phyloP scores from a whole-genome alignment of 2,113 vertebrate genomes.

The Daboia siamensis region DNA sequence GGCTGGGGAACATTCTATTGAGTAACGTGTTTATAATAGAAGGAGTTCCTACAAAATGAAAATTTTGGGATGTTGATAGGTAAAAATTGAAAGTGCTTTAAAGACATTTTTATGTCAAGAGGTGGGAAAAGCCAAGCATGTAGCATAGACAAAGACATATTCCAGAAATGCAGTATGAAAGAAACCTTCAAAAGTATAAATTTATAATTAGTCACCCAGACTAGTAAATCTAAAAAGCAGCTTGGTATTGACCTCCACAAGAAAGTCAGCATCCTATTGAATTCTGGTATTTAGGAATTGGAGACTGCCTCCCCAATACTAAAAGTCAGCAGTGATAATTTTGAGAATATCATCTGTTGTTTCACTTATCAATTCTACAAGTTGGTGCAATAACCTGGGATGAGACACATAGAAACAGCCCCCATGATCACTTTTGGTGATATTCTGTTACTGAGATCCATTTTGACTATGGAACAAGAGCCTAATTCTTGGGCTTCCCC shows the following conservation, averaged over 20 bases:
- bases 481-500: background rate
- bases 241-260: background rate
- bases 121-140: constrained; percentile 13
- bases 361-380: background rate
- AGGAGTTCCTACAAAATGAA: background rate
- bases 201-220: constrained; percentile 18
- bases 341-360: background rate
- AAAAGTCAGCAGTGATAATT: background rate
- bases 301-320: background rate
- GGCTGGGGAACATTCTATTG: background rate
- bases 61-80: background rate
- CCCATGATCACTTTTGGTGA: background rate
- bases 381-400: background rate
- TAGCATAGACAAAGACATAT: constrained; percentile 1
- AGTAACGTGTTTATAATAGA: background rate
- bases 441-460: background rate
- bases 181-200: background rate
- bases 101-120: constrained; percentile 16
- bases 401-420: background rate
- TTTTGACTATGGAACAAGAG: background rate
- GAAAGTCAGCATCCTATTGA: background rate
- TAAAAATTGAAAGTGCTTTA: constrained; percentile 21
- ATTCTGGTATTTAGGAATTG: background rate
- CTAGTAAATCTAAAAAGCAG: background rate
- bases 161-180: background rate